A percentile compares a stretch with the other conserved stretches of the same genome.
phyloP scores from a whole-genome alignment of 2,888 invertebrate genomes.

The Macrophya annulata region DNA sequence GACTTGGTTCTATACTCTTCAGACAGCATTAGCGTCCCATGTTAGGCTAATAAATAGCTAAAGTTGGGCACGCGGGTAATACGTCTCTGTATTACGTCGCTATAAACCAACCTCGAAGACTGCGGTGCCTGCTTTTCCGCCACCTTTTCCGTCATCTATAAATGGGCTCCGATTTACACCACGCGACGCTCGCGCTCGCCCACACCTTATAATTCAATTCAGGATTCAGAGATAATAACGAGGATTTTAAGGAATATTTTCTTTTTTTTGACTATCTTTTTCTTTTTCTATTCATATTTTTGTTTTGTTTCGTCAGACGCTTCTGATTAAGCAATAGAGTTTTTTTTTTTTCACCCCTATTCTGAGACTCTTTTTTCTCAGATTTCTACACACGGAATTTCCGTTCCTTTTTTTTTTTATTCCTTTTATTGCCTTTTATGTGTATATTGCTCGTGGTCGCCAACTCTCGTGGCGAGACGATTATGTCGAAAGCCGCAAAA shows the following conservation, averaged over 20 bases:
- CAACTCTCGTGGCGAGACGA: neutral
- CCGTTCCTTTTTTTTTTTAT: neutral
- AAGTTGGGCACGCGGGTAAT: constrained; percentile 75
- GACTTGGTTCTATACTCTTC: constrained; percentile 63
- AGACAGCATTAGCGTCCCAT: constrained; percentile 70
- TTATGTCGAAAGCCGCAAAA: neutral
- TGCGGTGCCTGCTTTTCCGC: constrained; percentile 32
- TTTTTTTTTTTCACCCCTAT: neutral
- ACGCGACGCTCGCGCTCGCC: neutral
- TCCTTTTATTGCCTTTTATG: neutral
- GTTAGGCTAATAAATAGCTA: constrained; percentile 74
- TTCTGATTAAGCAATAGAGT: neutral
- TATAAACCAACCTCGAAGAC: constrained; percentile 32
- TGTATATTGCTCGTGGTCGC: neutral
- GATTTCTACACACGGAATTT: neutral
- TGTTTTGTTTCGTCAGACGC: neutral
- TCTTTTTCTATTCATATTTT: neutral
- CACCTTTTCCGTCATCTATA: constrained; percentile 25
- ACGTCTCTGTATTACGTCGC: constrained; percentile 69
- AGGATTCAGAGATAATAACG: neutral
- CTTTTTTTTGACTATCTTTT: neutral
- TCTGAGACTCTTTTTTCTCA: neutral
- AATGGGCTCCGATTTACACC: constrained; percentile 10
- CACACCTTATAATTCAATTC: constrained; percentile 30
- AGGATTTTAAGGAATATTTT: neutral